phyloP scores from a whole-genome alignment of 2,888 invertebrate genomes.

The Alloplasta piceator region DNA sequence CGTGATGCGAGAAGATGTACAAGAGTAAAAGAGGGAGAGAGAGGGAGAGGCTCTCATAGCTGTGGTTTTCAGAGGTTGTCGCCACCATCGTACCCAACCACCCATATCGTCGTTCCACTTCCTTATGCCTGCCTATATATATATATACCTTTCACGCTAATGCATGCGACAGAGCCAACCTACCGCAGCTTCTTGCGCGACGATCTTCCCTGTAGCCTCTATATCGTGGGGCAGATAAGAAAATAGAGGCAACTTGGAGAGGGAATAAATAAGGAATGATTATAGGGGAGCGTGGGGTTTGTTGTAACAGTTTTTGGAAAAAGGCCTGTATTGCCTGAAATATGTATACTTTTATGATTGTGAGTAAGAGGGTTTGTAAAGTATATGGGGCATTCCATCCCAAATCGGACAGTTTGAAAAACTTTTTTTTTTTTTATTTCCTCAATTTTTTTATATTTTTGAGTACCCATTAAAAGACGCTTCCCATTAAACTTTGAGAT shows the following conservation, averaged over 20 bases:
- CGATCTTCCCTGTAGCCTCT: constrained; percentile 25
- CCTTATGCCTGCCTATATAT: constrained; percentile 46
- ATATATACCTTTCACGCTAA: constrained; percentile 57
- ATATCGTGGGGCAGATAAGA: constrained; percentile 57
- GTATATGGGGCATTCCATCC: too few species aligned
- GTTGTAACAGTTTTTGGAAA: too few species aligned
- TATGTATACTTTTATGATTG: too few species aligned
- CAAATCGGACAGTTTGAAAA: too few species aligned
- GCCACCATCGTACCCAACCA: constrained; percentile 51
- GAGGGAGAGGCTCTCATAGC: constrained; percentile 27
- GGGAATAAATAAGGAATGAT: constrained; percentile 63
- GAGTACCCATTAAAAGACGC: too few species aligned
- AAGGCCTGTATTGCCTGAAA: too few species aligned
- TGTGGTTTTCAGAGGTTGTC: constrained; percentile 58
- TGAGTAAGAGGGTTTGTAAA: too few species aligned
- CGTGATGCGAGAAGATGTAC: constrained; percentile 42
- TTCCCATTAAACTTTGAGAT: too few species aligned
- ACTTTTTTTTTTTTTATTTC: too few species aligned
- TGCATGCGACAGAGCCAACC: constrained; percentile 57
- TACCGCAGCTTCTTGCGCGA: constrained; percentile 39
- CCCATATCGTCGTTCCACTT: constrained; percentile 57
- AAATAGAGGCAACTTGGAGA: constrained; percentile 49
- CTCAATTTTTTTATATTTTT: too few species aligned
- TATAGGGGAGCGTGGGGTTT: too few species aligned
- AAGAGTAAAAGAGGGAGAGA: constrained; percentile 22